Evolutionary conservation across 2,113 vertebrate species (phyloP), one percentile per base, ranked within the genome.

Genomic region (Pogonocichla stellata): DNA sequence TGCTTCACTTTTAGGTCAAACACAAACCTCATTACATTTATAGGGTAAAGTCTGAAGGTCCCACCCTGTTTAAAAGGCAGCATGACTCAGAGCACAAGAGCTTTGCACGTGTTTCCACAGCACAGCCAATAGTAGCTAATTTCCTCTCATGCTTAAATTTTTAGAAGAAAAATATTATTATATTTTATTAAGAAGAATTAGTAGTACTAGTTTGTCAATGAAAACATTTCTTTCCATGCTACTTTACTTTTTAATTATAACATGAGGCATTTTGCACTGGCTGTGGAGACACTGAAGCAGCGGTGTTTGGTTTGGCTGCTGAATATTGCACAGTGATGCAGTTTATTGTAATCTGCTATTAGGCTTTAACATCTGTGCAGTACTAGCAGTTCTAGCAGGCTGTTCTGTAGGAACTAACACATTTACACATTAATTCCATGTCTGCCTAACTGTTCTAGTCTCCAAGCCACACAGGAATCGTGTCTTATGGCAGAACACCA

Each of bases 1-100:
- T 79, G 25, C 36, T 85, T 94, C 62, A 31, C 65, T 87, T 92
- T 79, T 77, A 65, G 70, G 58, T 92, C 84, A 91, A 70, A 88
- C 47, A 78, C 38, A 86, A 78, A 65, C 28, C 73, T 92, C 48
- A 13, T 64, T 74, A 61, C 17, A 29, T 88, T 93, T 86, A 64
- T 69, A 67, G 22, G 42, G 62, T 87, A 15, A 79, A 91, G 53
- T 47, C 62, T 79, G 80, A 80, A 72, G 29, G 43, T 86, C 56
- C 67, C 34, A 54, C 67, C 43, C 79, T 62, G 6, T 83, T 50
- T 90, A 48, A 84, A 65, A 88, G 75, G 43, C 69, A 60, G 42
- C 51, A n/a, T 71, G 77, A 87, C 48, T 93, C 61, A 79, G 65
- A 79, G 65, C 50, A 60, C 18, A 45, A 79, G 72, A 80, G 26